These are phyloP conservation scores for Mantis religiosa DNA, from an alignment of 2,888 invertebrate genomes.

Conservation along the genomic window DNA sequence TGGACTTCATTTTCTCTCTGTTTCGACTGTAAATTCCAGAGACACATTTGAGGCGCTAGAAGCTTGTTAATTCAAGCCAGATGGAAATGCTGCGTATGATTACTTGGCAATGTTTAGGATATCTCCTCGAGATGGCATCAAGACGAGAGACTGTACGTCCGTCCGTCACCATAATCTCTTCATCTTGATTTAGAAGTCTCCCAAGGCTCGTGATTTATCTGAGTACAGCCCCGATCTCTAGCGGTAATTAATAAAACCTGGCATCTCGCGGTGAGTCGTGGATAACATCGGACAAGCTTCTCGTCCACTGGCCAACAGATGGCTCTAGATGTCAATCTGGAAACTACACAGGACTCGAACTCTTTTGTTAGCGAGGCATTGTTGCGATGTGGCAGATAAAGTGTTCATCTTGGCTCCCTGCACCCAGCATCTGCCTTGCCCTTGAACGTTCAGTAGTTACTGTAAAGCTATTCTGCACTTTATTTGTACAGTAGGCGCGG, in stretches of 20 bases:
- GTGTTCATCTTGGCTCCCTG: not conserved
- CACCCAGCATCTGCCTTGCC: not conserved
- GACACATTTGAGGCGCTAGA: no score
- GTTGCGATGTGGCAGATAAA: not conserved
- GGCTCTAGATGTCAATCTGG: not conserved
- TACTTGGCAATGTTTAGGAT: not conserved
- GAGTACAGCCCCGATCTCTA: not conserved
- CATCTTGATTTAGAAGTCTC: conserved; percentile 28
- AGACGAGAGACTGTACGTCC: not conserved
- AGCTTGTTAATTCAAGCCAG: no score
- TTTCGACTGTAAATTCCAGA: no score
- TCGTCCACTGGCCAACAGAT: not conserved
- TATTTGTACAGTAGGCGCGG: no score
- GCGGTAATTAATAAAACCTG: conserved; percentile 10
- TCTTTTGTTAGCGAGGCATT: not conserved
- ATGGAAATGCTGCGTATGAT: not conserved
- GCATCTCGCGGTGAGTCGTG: not conserved
- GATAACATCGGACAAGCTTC: not conserved
- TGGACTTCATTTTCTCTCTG: no score
- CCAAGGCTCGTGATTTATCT: conserved; percentile 27
- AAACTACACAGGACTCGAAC: not conserved
- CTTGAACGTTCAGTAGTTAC: not conserved
- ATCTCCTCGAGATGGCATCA: not conserved
- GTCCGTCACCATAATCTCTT: conserved; percentile 11
- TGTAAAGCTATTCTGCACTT: no score